Evolutionary conservation across 2,113 vertebrate species (phyloP), one percentile per base, ranked within the genome.

Genomic region (Aegithalos caudatus): DNA sequence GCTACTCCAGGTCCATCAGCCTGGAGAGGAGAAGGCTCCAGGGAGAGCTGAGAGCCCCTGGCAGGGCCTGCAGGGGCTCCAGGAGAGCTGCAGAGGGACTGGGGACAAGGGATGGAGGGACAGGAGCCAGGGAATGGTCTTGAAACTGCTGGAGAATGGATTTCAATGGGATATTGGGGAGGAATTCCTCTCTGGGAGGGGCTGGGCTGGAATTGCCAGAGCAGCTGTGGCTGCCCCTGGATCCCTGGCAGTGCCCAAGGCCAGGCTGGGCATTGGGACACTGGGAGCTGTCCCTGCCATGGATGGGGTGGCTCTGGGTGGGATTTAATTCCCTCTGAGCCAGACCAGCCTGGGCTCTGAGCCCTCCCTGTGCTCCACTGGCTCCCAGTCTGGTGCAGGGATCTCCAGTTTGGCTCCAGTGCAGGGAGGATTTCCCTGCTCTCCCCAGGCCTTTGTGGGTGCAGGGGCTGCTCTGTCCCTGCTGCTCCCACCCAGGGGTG

Each of bases 391-490:
- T 27, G 48, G 31, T 33, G 11, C 24, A 22, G 22, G 62, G 27
- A 9, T 29, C 62, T 23, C 24, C 42, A 4, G 58, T 9, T 2
- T 15, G 14, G 40, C 31, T 58, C 38, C 0, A 0, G n/a, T 9
- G 40, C 31, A 9, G 21, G 11, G 10, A 5, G 25, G 29, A 1
- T 11, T 15, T 58, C 8, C 0, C 72, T 47, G 1, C 47, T 48
- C 19, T 25, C n/a, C 37, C 45, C 28, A 4, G 5, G 5, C 28
- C 66, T 50, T 9, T 7, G 4, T 10, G 48, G 2, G 19, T 9
- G 40, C 45, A 21, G 67, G 16, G 40, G 37, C 80, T 72, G 35
- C 29, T 1, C n/a, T 48, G 73, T 1, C 8, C 8, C 24, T 61
- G 71, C 56, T 18, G 19, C 6, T 20, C 25, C 13, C 38, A 42